Conservation (phyloP, 2,113 vertebrate species). For the Festucalex cinctus region DNA sequence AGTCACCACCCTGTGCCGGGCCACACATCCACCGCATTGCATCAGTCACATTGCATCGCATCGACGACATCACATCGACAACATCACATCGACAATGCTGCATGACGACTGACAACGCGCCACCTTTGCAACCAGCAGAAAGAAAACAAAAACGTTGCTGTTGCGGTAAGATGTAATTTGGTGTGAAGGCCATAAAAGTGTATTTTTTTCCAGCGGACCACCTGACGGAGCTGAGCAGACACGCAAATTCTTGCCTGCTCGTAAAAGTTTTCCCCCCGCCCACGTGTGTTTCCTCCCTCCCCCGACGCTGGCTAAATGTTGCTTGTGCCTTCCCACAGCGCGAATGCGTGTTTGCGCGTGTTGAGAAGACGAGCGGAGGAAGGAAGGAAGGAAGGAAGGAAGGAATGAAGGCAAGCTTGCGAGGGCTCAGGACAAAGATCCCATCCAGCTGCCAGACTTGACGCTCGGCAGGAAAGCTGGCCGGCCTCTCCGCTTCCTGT, state of each 20-base stretch:
- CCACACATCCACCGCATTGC: too few relatives aligned
- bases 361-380: not conserved
- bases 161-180: too few relatives aligned
- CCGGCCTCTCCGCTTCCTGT: slow-evolving; percentile 28
- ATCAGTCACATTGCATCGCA: too few relatives aligned
- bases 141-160: too few relatives aligned
- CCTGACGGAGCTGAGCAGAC: slow-evolving; percentile 7
- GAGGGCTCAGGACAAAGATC: not conserved
- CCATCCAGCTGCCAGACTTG: not conserved
- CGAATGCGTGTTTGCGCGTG: not conserved
- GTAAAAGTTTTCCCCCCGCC: not conserved
- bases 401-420: not conserved
- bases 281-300: too few relatives aligned
- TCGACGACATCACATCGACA: too few relatives aligned
- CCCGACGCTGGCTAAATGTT: not conserved
- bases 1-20: slow-evolving; percentile 81
- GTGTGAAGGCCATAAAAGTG: too few relatives aligned
- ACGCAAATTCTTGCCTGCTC: slow-evolving; percentile 32
- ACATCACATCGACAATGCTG: too few relatives aligned
- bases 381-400: too few relatives aligned
- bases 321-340: not conserved
- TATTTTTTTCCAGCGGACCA: not conserved
- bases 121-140: too few relatives aligned
- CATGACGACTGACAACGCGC: too few relatives aligned
- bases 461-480: not conserved